Evolutionary conservation across 1,140 invertebrate species (phyloP), one percentile per base, ranked within the genome.

Genomic region (Ceratina australensis): DNA sequence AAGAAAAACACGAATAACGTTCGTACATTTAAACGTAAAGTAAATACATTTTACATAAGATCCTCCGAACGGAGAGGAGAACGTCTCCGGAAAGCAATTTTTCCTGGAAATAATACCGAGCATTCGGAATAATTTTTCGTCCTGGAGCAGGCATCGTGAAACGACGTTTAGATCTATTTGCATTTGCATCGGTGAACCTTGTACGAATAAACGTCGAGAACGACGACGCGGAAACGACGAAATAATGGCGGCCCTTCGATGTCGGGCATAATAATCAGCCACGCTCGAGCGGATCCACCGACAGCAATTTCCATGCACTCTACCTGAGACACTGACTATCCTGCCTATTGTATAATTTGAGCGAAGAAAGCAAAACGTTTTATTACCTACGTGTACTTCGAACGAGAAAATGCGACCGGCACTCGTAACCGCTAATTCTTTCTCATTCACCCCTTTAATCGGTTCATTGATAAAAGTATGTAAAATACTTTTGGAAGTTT

Each of bases 221-320:
- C 60, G 60, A 64, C 10, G 47, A 22, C 24, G 47, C 26, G 61
- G 28, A 56, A 66, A 65, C 61, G 71, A 52, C 71, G 15, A 74
- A 66, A 74, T 74, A 74, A 74, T 74, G 28, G 72, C 26, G 49
- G 49, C 22, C 61, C 60, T 74, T 74, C 72, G 50, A 66, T 49
- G 72, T 28, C 63, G 61, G 16, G 50, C 61, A 74, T 49, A 56
- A 64, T 66, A 66, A 74, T 74, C 72, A 56, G 50, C 33, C 20
- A 65, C 61, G 28, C 20, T 65, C 28, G 59, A 52, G 71, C 71
- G 47, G 49, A 64, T 64, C 60, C 26, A 28, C 49, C 22, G 15
- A 10, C 59, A 18, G n/a, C 16, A 42, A 69, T 42, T 69, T 69
- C 12, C 50, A 69, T 69, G 67, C 16, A 56, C 22, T 42, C 26